phyloP scores from a whole-genome alignment of 1,140 invertebrate genomes.

The Euglossa dilemma region DNA sequence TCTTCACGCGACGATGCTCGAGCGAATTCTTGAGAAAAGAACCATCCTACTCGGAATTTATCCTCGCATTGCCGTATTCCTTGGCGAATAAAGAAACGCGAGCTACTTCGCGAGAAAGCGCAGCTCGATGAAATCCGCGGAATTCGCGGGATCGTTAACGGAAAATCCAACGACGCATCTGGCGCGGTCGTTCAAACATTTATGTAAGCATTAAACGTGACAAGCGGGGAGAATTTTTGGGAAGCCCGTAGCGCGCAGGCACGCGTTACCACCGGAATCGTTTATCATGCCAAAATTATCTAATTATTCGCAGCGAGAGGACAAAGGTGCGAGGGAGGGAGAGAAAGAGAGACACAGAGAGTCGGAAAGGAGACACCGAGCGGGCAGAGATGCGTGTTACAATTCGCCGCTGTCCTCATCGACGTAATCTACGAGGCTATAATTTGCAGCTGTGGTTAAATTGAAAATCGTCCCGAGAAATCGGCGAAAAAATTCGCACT shows the following conservation, averaged over 20 bases:
- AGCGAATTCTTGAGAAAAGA: too few relatives aligned
- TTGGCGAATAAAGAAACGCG: too few relatives aligned
- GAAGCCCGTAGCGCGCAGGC: background rate
- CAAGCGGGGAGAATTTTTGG: slow-evolving; percentile 29
- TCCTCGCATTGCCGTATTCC: too few relatives aligned
- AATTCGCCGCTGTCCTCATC: slow-evolving; percentile 46
- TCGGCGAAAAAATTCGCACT: slow-evolving; percentile 1
- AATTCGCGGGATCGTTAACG: background rate
- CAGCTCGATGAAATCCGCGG: background rate
- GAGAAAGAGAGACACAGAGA: too few relatives aligned
- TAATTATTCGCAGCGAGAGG: slow-evolving; percentile 32
- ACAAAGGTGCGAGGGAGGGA: background rate
- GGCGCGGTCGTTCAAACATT: background rate
- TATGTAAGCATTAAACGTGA: background rate
- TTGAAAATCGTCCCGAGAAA: slow-evolving; percentile 35
- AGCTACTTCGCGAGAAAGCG: background rate
- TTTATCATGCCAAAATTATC: slow-evolving; percentile 48
- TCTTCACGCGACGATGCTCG: too few relatives aligned
- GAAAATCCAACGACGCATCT: background rate
- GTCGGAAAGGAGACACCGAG: background rate
- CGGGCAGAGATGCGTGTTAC: slow-evolving; percentile 41
- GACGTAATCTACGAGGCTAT: slow-evolving; percentile 49
- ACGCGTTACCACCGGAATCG: slow-evolving; percentile 22
- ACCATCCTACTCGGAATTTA: too few relatives aligned
- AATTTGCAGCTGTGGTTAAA: slow-evolving; percentile 49